Conservation (phyloP, 2,113 vertebrate genomes). For the Trinectes maculatus region DNA sequence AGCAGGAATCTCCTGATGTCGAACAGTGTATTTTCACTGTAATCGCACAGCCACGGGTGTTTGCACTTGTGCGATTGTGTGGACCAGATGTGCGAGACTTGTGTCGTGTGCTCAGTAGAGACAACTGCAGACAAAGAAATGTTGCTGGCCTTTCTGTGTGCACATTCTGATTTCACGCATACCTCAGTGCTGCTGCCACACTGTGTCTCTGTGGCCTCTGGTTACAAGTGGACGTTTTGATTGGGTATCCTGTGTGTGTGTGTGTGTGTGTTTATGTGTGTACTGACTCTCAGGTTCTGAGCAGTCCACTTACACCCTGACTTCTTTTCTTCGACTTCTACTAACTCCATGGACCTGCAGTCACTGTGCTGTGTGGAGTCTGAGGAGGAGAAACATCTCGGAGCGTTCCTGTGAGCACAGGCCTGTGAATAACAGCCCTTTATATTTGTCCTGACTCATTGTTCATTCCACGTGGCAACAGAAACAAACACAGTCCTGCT, state of each 20-base stretch:
- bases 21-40: background rate
- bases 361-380: constrained; percentile 14
- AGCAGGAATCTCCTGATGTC: too few species aligned
- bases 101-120: constrained; percentile 61
- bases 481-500: constrained; percentile 30
- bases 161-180: constrained; percentile 30
- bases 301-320: constrained; percentile 2
- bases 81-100: constrained; percentile 6
- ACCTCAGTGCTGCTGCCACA: constrained; percentile 41
- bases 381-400: constrained; percentile 16
- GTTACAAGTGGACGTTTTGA: constrained; percentile 5
- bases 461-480: constrained; percentile 42
- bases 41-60: constrained; percentile 52
- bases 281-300: constrained; percentile 34
- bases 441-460: constrained; percentile 33
- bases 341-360: constrained; percentile 18
- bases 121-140: constrained; percentile 66
- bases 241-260: background rate
- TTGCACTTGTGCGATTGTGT: constrained; percentile 51
- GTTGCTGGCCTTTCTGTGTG: constrained; percentile 10
- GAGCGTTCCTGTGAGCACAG: constrained; percentile 31
- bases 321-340: constrained; percentile 18
- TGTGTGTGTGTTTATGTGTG: background rate
- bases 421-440: constrained; percentile 58
- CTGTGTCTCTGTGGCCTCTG: constrained; percentile 31